Evolutionary conservation across 2,113 vertebrate species (phyloP), one percentile per base, ranked within the genome.

Genomic region (Trinectes maculatus): DNA sequence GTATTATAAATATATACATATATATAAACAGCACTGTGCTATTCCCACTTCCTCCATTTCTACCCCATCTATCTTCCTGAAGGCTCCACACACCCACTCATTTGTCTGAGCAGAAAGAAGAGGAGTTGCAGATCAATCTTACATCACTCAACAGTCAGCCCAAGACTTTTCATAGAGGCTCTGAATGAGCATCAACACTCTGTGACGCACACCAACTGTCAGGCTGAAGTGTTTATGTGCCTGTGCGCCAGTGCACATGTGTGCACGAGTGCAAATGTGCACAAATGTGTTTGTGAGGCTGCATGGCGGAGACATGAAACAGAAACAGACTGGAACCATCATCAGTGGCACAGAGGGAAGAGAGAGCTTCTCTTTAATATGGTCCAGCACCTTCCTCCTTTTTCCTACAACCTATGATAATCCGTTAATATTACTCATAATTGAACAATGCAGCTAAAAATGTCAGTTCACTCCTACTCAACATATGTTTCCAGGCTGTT

Each of bases 131-230:
- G 47, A 82, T 88, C 84, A 89, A 82, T 80, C 87, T 91, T 86
- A 83, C 89, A 88, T 91, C 91, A 89, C 74, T 86, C 89, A 85
- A 9, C 83, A 78, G 71, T 79, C 84, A 85, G 85, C 61, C 83
- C 1, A 72, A 75, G 82, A 91, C 86, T 81, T 87, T 87, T 82
- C 83, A 84, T 73, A 67, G 79, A 70, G 59, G 66, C 80, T 62
- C 74, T 78, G 84, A 89, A 88, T 79, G 87, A 89, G 84, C 84
- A 85, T 65, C 46, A 58, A 48, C 73, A 28, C 39, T 40, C 36
- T 29, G 58, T 92, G 92, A 91, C 86, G 88, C 91, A 92, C 78
- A 70, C 75, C 84, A 85, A 79, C 82, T 85, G 77, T 77, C 86
- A 87, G 77, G 40, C 22, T 55, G 25, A 46, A 69, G 34, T 2